Evolutionary conservation across 2,888 invertebrate species (phyloP).

Genomic region (Leptinotarsa peninsularis): DNA sequence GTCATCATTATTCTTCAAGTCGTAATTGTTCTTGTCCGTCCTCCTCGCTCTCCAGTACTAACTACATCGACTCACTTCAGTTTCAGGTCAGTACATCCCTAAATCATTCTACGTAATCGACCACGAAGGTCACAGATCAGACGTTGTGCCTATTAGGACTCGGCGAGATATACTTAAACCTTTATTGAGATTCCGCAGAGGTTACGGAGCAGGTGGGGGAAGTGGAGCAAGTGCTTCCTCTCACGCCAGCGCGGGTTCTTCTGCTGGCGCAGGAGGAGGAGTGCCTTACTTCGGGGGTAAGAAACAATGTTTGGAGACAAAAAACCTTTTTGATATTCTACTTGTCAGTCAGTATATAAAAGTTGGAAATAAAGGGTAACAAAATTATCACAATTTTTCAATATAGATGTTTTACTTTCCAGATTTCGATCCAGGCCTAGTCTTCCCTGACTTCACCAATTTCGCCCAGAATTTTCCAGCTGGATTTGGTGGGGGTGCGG

Average conservation of each 20-base stretch:
- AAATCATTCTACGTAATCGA: constrained; percentile 73
- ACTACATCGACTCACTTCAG: constrained; percentile 57
- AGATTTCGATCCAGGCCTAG: constrained; percentile 32
- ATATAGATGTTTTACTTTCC: background rate
- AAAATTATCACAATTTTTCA: too few species aligned
- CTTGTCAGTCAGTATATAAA: too few species aligned
- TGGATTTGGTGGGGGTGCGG: constrained; percentile 31
- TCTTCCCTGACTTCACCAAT: constrained; percentile 29
- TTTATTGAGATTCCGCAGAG: constrained; percentile 48
- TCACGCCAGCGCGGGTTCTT: constrained; percentile 31
- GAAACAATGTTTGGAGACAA: too few species aligned
- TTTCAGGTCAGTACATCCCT: constrained; percentile 71
- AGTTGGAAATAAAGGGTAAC: too few species aligned
- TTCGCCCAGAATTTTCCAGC: constrained; percentile 38
- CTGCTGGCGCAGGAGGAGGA: constrained; percentile 20
- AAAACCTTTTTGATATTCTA: too few species aligned
- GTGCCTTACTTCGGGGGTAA: constrained; percentile 2
- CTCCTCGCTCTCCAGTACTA: background rate
- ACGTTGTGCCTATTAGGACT: constrained; percentile 53
- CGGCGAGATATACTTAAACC: constrained; percentile 52
- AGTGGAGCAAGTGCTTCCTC: constrained; percentile 40
- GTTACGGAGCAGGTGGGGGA: constrained; percentile 41
- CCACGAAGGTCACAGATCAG: constrained; percentile 70
- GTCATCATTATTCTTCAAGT: too few species aligned
- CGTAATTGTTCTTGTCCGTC: too few species aligned